Evolutionary conservation across 2,113 vertebrate species (phyloP), one percentile per base, ranked within the genome.

Genomic region (Bucco capensis): DNA sequence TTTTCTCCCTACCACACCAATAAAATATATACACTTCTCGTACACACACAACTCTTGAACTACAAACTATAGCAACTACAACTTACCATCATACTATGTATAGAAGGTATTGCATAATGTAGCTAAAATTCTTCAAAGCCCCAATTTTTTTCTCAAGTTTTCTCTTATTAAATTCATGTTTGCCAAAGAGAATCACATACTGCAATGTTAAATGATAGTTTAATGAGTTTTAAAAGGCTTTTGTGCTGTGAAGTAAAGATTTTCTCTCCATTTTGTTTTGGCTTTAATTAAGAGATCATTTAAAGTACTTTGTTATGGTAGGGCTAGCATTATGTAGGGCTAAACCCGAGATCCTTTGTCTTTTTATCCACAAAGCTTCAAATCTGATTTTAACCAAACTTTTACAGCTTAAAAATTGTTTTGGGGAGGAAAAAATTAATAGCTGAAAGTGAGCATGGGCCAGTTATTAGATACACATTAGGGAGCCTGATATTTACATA

Each of bases 401-500:
- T 92, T 28, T 31, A 31, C 25, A n/a, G 21, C 33, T 84, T 92
- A 9, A 33, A 86, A 61, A 74, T 78, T 51, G 4, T 70, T 66
- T 66, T 30, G 27, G 37, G 14, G 19, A 6, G 35, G 83, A 88
- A 73, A 51, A 53, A 76, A 60, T 8, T 83, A 56, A 44, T 70
- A 79, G 24, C 67, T 66, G 27, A 86, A 73, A 80, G 40, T 64
- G 56, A 76, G 18, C 46, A 85, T 47, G 24, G 53, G 6, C 53
- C 27, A 60, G 85, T 92, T 82, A 77, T 91, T 82, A 57, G 60
- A 69, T 51, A 38, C 78, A 33, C 71, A 51, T 8, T 14, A 51
- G 91, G 81, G 70, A 92, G 64, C 30, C 51, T 91, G 37, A 22
- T 57, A 95, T 92, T 86, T 94, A 70, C 46, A 30, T 79, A 54